phyloP scores from a whole-genome alignment of 2,797 vertebrate species.

The Furcifer pardalis region DNA sequence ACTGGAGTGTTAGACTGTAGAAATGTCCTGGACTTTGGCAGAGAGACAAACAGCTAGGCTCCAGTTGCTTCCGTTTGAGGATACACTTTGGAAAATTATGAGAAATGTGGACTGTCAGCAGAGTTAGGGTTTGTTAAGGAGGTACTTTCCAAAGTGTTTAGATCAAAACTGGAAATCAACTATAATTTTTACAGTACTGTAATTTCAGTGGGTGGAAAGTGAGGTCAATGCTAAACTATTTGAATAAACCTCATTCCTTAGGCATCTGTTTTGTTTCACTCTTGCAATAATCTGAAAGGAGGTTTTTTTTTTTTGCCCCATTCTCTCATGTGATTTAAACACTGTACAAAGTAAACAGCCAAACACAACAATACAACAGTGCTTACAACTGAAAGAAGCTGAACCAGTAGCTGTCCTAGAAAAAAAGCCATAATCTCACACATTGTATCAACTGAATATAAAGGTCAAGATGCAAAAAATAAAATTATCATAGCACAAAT shows the following conservation, averaged over 20 bases:
- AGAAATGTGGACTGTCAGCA: background rate
- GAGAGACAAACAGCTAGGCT: background rate
- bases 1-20: background rate
- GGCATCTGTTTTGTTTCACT: constrained; percentile 28
- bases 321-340: background rate
- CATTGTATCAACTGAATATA: constrained; percentile 10
- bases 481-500: background rate
- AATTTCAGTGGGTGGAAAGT: constrained; percentile 17
- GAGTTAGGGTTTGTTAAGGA: constrained; percentile 14
- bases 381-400: background rate
- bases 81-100: constrained; percentile 1
- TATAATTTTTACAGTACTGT: constrained; percentile 25
- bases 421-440: constrained; percentile 13
- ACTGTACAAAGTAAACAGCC: constrained; percentile 8
- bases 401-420: background rate
- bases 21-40: background rate
- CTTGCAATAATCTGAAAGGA: constrained; percentile 16
- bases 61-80: background rate
- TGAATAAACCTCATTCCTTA: constrained; percentile 28
- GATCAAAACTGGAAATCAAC: constrained; percentile 12
- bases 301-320: background rate
- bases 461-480: background rate
- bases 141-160: constrained; percentile 12
- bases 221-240: constrained; percentile 42
- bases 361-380: background rate